Conservation (phyloP, 2,113 vertebrate species). For the Tragelaphus strepsiceros region DNA sequence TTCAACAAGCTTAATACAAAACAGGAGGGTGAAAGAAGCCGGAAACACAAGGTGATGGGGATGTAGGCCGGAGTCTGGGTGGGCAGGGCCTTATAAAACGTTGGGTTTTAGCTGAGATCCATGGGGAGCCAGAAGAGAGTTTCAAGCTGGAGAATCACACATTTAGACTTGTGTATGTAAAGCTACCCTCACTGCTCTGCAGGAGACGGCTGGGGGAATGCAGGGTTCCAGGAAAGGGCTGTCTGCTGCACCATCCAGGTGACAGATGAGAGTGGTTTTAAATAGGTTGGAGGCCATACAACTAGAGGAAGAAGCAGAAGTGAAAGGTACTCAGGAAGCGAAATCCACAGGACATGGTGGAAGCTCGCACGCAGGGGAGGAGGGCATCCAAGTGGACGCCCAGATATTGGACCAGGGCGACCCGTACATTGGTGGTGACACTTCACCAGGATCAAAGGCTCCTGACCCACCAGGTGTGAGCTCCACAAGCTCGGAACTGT, state of each 20-base stretch:
- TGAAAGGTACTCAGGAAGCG: neutral
- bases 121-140: neutral
- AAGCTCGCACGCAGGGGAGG: fast-evolving
- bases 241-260: fast-evolving
- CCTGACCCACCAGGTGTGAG: neutral
- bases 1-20: too few species aligned
- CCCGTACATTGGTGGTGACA: fast-evolving
- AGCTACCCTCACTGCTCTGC: neutral
- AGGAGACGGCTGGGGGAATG: neutral
- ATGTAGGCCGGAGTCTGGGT: neutral
- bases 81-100: fast-evolving
- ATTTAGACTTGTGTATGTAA: neutral
- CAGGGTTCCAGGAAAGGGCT: neutral
- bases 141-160: neutral
- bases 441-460: neutral
- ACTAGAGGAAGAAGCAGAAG: neutral
- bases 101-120: neutral
- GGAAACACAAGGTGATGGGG: fast-evolving
- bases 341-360: fast-evolving
- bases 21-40: neutral
- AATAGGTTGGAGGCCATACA: too few species aligned
- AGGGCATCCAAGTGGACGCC: fast-evolving
- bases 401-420: fast-evolving
- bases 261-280: neutral
- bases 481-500: fast-evolving